A percentile compares a stretch with the other conserved stretches of the same genome.
Conservation (phyloP, 2,888 invertebrate genomes). For the Melieria omissa region DNA sequence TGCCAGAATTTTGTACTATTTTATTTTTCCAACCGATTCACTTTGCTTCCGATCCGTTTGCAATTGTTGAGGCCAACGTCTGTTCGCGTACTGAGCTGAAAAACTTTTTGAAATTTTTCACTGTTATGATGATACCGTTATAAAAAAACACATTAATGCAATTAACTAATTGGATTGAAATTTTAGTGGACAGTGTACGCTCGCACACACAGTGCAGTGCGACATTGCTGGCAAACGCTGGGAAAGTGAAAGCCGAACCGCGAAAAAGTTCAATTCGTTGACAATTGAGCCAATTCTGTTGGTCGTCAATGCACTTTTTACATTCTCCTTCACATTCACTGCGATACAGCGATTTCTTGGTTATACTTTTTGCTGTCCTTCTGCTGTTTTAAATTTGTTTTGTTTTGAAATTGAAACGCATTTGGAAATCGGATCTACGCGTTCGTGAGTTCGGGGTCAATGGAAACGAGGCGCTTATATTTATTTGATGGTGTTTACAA, state of each 20-base stretch:
- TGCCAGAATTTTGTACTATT: not conserved
- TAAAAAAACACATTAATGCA: constrained; percentile 51
- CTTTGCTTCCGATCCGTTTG: too few species aligned
- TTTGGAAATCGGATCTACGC: too few species aligned
- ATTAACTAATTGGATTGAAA: constrained; percentile 60
- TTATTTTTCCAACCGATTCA: not conserved
- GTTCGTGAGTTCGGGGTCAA: too few species aligned
- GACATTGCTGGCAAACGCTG: constrained; percentile 8
- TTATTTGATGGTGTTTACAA: too few species aligned
- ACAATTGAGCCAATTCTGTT: too few species aligned
- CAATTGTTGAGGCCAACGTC: constrained; percentile 36
- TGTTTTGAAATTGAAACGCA: too few species aligned
- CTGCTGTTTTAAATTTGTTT: too few species aligned
- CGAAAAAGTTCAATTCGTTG: not conserved
- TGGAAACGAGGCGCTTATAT: too few species aligned
- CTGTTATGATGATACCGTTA: constrained; percentile 49
- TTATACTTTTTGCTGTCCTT: too few species aligned
- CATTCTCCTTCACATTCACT: too few species aligned
- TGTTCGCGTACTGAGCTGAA: constrained; percentile 49
- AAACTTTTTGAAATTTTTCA: constrained; percentile 44
- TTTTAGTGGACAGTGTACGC: constrained; percentile 11
- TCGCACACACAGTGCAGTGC: not conserved
- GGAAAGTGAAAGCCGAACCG: not conserved
- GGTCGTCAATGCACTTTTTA: too few species aligned
- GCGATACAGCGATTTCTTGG: too few species aligned